Percentiles rank a stretch among this genome's conserved stretches.
Evolutionary conservation across 2,888 invertebrate genomes (phyloP).

Genomic region (Nymphalis urticae): DNA sequence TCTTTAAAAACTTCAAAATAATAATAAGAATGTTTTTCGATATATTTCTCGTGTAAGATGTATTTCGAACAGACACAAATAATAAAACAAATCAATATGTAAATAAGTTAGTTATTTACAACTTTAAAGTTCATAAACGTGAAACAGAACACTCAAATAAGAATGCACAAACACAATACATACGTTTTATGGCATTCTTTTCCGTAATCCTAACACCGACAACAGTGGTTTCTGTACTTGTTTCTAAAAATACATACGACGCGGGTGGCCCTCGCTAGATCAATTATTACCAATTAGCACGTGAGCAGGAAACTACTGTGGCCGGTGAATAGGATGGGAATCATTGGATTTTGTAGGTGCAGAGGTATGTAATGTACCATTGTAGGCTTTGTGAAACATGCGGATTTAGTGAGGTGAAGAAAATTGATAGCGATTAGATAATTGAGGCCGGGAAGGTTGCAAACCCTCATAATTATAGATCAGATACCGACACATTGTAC

Average conservation of each 20-base stretch:
- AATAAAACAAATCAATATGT: not conserved
- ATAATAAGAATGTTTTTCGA: no score
- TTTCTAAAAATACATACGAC: constrained; percentile 52
- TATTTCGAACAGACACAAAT: not conserved
- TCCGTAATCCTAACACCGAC: constrained; percentile 30
- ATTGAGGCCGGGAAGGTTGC: not conserved
- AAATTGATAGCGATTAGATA: not conserved
- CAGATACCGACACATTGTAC: no score
- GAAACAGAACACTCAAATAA: constrained; percentile 30
- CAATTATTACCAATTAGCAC: constrained; percentile 76
- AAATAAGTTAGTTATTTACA: not conserved
- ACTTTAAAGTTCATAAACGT: constrained; percentile 19
- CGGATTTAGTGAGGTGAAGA: constrained; percentile 6
- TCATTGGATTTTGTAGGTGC: constrained; percentile 6
- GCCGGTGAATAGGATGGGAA: constrained; percentile 40
- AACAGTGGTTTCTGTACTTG: constrained; percentile 36
- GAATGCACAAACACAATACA: constrained; percentile 28
- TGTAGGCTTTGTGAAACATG: constrained; percentile 15
- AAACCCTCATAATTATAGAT: no score
- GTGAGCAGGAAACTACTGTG: constrained; percentile 52
- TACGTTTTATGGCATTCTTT: constrained; percentile 27
- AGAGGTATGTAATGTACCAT: constrained; percentile 9
- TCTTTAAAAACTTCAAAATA: no score
- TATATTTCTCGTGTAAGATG: no score
- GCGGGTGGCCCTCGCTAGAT: constrained; percentile 66